Conservation (phyloP, 1,140 invertebrate genomes). For the silkworm (Bombyx mori) region ASM3026992v2 NC_085107.1:8459001-8459500, state of each 20-base stretch:
- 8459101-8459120: conserved; percentile 1
- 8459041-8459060: not conserved
- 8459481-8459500: no score
- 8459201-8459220: not conserved
- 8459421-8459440: conserved; percentile 18
- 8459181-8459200: conserved; percentile 15
- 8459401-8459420: conserved; percentile 14
- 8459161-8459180: conserved; percentile 12
- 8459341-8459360: not conserved
- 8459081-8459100: not conserved
- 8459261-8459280: not conserved
- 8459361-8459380: conserved; percentile 20
- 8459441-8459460: conserved; percentile 9
- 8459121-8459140: no score
- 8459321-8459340: no score
- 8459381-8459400: conserved; percentile 14
- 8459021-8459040: not conserved
- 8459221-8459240: not conserved
- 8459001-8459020: not conserved
- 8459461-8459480: no score
- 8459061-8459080: conserved; percentile 1
- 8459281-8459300: no score
- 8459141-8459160: not conserved
- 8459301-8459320: no score
- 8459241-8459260: not conserved